phyloP scores from a whole-genome alignment of 2,797 vertebrate genomes.

The Falco columbarius region DNA sequence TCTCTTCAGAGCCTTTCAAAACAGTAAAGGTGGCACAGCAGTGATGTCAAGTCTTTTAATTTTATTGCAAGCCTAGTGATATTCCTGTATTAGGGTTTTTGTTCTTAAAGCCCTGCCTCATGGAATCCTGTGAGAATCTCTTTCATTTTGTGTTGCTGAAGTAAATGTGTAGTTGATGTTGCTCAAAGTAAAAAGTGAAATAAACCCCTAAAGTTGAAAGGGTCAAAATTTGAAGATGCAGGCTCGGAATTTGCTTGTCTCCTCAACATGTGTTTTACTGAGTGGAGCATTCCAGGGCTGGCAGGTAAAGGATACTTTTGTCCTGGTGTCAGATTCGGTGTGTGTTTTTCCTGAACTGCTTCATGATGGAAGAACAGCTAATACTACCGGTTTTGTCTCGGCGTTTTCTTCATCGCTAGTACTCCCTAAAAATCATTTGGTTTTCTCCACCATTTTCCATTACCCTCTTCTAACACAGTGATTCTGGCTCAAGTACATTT shows the following conservation, averaged over 20 bases:
- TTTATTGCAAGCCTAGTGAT: neutral
- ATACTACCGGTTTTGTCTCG: neutral
- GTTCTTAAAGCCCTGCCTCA: neutral
- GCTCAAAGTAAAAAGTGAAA: neutral
- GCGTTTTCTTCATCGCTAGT: neutral
- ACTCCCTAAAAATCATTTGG: neutral
- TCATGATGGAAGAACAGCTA: neutral
- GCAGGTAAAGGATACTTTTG: neutral
- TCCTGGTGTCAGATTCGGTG: neutral
- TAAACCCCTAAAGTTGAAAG: neutral
- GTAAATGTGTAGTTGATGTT: neutral
- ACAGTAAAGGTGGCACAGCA: neutral
- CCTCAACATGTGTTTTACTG: neutral
- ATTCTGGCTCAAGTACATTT: neutral
- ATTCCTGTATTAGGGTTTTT: neutral
- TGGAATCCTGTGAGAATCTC: neutral
- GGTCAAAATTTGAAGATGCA: neutral
- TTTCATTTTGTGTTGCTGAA: neutral
- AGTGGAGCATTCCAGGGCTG: neutral
- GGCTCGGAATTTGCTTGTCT: neutral
- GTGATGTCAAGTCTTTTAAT: slow-evolving; percentile 15
- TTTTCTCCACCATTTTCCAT: neutral
- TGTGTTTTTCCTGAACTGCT: neutral
- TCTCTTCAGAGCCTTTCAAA: slow-evolving; percentile 15
- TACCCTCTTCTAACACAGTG: neutral